Evolutionary conservation across 2,888 invertebrate species (phyloP).

Genomic region (Troides oblongomaculatus): DNA sequence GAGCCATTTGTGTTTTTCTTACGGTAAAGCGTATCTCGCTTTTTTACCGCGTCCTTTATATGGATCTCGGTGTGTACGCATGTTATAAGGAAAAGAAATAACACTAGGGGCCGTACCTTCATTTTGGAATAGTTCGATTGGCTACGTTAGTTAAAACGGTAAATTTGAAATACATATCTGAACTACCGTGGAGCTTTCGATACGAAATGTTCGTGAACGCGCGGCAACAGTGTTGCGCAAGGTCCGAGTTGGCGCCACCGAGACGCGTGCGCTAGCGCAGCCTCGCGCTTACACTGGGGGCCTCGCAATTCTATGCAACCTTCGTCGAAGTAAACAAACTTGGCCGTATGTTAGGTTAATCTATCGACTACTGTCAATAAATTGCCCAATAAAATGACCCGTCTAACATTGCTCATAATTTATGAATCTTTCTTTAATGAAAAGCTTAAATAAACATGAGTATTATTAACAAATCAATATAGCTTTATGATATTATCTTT

Average conservation of each 20-base stretch:
- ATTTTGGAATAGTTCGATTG: conserved; percentile 50
- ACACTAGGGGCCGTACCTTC: conserved; percentile 66
- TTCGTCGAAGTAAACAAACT: conserved; percentile 76
- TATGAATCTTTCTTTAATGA: background rate
- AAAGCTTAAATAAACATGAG: too few species aligned
- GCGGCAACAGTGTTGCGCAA: conserved; percentile 66
- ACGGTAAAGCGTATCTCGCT: conserved; percentile 64
- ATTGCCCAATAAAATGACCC: conserved; percentile 34
- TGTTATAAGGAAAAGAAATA: conserved; percentile 60
- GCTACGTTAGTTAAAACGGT: conserved; percentile 45
- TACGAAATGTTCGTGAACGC: conserved; percentile 57
- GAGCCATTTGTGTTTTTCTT: conserved; percentile 71
- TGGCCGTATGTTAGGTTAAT: conserved; percentile 57
- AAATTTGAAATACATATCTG: conserved; percentile 58
- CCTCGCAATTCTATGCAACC: conserved; percentile 78
- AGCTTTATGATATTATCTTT: too few species aligned
- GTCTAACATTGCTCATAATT: background rate
- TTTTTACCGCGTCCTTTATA: conserved; percentile 63
- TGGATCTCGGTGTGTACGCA: conserved; percentile 62
- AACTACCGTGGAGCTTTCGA: conserved; percentile 54
- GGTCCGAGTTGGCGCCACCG: conserved; percentile 68
- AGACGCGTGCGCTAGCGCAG: conserved; percentile 78
- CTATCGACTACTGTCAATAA: conserved; percentile 30
- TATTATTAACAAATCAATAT: too few species aligned
- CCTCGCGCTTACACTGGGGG: conserved; percentile 74